A percentile compares a stretch with the other conserved stretches of the same genome.
Evolutionary conservation across 2,113 vertebrate species (phyloP).

Genomic region (Clarias magur): DNA sequence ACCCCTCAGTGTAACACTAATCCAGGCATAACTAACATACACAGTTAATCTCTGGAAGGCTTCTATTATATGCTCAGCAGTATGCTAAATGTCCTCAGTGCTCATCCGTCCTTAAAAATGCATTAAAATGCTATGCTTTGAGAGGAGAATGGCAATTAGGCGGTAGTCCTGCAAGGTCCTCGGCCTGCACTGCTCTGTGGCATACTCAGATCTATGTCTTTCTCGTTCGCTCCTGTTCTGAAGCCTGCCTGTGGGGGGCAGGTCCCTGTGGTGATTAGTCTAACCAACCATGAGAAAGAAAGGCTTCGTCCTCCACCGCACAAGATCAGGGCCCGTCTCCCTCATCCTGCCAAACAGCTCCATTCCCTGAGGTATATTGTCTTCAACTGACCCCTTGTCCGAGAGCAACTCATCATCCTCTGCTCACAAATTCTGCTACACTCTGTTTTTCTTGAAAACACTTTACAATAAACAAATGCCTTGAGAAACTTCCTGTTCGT

Average conservation of each 20-base stretch:
- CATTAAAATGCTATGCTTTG: slow-evolving; percentile 33
- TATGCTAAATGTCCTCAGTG: slow-evolving; percentile 23
- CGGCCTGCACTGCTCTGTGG: slow-evolving; percentile 21
- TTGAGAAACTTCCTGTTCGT: slow-evolving; percentile 14
- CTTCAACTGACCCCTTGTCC: slow-evolving; percentile 64
- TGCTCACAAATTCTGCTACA: slow-evolving; percentile 43
- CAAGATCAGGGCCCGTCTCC: slow-evolving; percentile 52
- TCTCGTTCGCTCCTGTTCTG: slow-evolving; percentile 47
- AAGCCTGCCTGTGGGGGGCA: slow-evolving; percentile 46
- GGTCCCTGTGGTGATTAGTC: slow-evolving; percentile 67
- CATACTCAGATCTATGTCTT: slow-evolving; percentile 35
- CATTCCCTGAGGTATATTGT: slow-evolving; percentile 54
- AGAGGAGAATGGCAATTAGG: slow-evolving; percentile 50
- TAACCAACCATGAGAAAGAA: slow-evolving; percentile 66
- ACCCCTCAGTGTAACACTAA: slow-evolving; percentile 35
- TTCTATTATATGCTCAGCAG: slow-evolving; percentile 31
- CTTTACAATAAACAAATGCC: slow-evolving; percentile 35
- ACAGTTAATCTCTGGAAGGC: slow-evolving; percentile 5
- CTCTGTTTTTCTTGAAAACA: slow-evolving; percentile 2
- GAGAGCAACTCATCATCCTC: slow-evolving; percentile 65
- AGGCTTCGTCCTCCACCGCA: slow-evolving; percentile 64
- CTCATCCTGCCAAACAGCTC: slow-evolving; percentile 62
- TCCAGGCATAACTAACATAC: slow-evolving; percentile 28
- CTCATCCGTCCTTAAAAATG: slow-evolving; percentile 27
- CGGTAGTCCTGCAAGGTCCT: slow-evolving; percentile 35